Evolutionary conservation across 2,888 invertebrate genomes (phyloP), one percentile per base, ranked within the genome.

Genomic region (Copidosoma aretas): DNA sequence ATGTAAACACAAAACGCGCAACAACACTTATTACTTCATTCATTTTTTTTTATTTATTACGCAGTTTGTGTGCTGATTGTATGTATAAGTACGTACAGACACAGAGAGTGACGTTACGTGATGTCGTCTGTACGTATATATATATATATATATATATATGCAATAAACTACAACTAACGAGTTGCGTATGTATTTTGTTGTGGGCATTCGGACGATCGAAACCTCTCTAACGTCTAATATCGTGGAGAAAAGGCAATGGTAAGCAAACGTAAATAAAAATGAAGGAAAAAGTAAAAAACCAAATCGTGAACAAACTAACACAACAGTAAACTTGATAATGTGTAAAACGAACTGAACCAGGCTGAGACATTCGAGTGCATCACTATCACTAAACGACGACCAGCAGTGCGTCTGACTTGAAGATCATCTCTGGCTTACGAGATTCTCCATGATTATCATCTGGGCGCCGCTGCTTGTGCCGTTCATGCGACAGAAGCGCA

Each of bases 311-410:
- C n/a, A n/a, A n/a, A n/a, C n/a, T n/a, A n/a, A 1, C 51, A 51
- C 41, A 51, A n/a, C 39, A 61, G 49, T 24, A n/a, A 63, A 61
- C 39, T 41, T 46, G 32, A 32, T 32, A 32, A 32, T 32, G 32
- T 5, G 32, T 32, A 51, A 54, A 32, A 43, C 72, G 68, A 78
- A 80, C 77, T 76, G 75, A 81, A 80, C 77, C 78, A 80, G 80
- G 79, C 80, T 46, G 32, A 32, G 32, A 53, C 52, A 32, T n/a
- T 57, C 24, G 17, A 10, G 66, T 68, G 64, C 68, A 32, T 32
- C 32, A 57, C 62, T 68, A 32, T 32, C 32, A 57, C 62, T 68
- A 62, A 53, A 67, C 62, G 64, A 67, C 62, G 64, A 67, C 43
- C 53, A 25, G 68, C 46, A 68, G 68, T 71, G 71, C 51, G 39